Conservation (phyloP, 2,113 vertebrate genomes). For the Syrmaticus mikado region DNA sequence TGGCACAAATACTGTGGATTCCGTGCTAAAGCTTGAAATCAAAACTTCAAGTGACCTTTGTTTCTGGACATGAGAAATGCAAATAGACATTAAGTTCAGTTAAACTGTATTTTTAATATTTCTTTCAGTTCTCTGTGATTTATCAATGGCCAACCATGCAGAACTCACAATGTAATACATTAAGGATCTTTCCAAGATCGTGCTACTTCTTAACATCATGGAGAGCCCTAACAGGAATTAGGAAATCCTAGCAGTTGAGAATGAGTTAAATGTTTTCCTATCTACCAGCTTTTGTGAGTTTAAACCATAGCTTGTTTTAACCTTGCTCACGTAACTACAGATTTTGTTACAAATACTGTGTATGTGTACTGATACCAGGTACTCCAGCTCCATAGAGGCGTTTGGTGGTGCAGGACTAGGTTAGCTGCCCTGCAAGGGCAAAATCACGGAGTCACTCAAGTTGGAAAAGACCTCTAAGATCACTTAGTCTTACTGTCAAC, state of each 20-base stretch:
- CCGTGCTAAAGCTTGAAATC: background rate
- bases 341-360: background rate
- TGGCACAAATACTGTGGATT: background rate
- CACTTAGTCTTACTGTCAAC: too few relatives aligned
- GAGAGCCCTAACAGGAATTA: background rate
- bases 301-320: slow-evolving; percentile 40
- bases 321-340: background rate
- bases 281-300: background rate
- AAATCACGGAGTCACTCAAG: too few relatives aligned
- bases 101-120: background rate
- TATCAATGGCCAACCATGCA: background rate
- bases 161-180: background rate
- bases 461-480: too few relatives aligned
- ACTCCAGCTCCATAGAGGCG: background rate
- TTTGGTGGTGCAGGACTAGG: background rate
- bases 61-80: background rate
- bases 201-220: background rate
- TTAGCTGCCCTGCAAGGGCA: background rate
- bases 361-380: background rate
- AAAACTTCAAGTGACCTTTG: background rate
- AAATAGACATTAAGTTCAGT: background rate
- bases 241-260: background rate
- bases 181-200: background rate
- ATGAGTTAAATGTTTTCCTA: background rate
- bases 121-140: background rate